Conservation (phyloP, 2,797 vertebrate genomes). For the Novumbra hubbsi region DNA sequence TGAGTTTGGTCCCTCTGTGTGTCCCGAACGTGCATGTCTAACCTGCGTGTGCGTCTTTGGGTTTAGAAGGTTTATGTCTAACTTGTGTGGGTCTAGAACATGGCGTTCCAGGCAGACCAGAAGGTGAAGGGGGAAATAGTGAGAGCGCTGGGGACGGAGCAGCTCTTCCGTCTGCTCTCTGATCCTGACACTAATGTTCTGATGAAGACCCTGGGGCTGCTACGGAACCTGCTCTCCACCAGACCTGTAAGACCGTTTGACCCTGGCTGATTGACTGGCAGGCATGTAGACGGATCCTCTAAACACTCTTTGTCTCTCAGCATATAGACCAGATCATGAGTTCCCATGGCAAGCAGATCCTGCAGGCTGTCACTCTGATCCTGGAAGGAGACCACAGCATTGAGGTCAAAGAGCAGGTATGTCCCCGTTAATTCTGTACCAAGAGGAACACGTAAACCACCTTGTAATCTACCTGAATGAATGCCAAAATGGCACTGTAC, state of each 20-base stretch:
- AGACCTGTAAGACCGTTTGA: conserved; percentile 82
- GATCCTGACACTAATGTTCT: conserved; percentile 95
- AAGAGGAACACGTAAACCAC: not conserved
- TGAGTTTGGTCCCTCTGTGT: conserved; percentile 61
- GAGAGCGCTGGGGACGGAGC: conserved; percentile 90
- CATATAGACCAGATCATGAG: conserved; percentile 99
- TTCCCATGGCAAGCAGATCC: conserved; percentile 98
- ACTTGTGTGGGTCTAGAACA: conserved; percentile 80
- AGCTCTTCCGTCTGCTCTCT: conserved; percentile 93
- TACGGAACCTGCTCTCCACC: conserved; percentile 94
- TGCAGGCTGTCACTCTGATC: conserved; percentile 98
- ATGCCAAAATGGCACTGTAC: too few relatives aligned
- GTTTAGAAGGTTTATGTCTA: conserved; percentile 52
- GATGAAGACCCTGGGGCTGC: conserved; percentile 97
- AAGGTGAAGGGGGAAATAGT: conserved; percentile 98
- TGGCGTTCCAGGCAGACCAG: conserved; percentile 99
- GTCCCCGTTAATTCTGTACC: conserved; percentile 5
- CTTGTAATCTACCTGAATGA: not conserved
- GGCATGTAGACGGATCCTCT: not conserved
- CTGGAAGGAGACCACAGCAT: conserved; percentile 94
- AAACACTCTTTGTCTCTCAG: conserved; percentile 66
- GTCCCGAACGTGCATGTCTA: conserved; percentile 76
- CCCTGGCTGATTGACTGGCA: not conserved
- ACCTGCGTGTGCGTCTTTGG: conserved; percentile 16
- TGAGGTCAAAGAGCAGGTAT: conserved; percentile 98